Evolutionary conservation across 1,140 invertebrate species (phyloP), one percentile per base, ranked within the genome.

Genomic region (Chelonus insularis): DNA sequence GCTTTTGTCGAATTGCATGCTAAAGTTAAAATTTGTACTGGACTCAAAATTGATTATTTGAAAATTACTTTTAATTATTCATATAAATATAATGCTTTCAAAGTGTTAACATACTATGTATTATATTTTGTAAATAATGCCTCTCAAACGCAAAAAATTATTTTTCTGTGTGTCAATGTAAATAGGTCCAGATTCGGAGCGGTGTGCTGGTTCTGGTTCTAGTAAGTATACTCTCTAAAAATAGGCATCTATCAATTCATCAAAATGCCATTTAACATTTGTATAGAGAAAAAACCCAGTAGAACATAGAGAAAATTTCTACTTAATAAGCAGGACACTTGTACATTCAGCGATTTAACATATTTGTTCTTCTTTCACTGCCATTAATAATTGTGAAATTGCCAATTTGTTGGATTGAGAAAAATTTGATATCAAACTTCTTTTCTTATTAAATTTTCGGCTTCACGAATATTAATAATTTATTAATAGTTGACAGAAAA

Each of bases 141-240:
- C 36, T 55, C 6, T 58, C 23, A 48, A 34, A 58, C 36, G 76
- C 78, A 71, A 77, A 79, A 71, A 72, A 69, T 73, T 70, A 76
- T 74, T 72, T 72, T 78, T 80, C 75, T 78, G 77, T 81, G 80
- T 77, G 77, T 75, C 74, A 69, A 69, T 74, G 72, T 67, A 70
- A 68, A 70, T 80, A 86, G 84, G 84, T 84, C 84, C 84, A 59
- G 80, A 85, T 71, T 73, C 78, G 71, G 72, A 81, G 71, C 81
- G 79, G 69, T 86, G 84, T 77, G 70, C 82, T 72, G 82, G 81
- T 72, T 69, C 70, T 62, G 82, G 82, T 69, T 80, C 82, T 75
- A 85, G 84, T 86, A 86, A 86, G 84, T 86, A 85, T 67, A 74
- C 60, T 67, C 36, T 68, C 67, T 64, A 66, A 60, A 57, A 57